Evolutionary conservation across 2,888 invertebrate species (phyloP), one percentile per base, ranked within the genome.

Genomic region (Patella pellucida): DNA sequence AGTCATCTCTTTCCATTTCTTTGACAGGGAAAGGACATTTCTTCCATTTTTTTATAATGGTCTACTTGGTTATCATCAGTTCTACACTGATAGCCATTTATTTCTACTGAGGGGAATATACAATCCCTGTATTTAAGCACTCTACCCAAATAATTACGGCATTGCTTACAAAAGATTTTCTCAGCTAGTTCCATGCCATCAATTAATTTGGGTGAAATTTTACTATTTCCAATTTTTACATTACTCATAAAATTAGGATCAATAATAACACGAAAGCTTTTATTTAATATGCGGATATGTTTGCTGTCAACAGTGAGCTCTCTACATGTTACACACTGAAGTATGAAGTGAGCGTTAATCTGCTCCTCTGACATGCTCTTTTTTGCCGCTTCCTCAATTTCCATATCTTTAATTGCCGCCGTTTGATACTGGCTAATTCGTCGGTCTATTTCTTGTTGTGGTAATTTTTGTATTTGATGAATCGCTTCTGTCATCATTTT

Each of bases 11-110:
- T 0, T 52, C 41, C 23, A 77, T 69, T 67, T 74, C 77, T 19
- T 73, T 16, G 27, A 84, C 82, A 4, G 1, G 1, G 71, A 84
- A 84, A 3, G 81, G 82, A 5, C 80, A 75, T 7, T 83, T 77
- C 69, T 81, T 80, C 85, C 84, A 85, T 68, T 74, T 73, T n/a
- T 68, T 81, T 81, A 68, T 77, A 79, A 70, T 69, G 78, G 15
- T 27, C 72, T 7, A 15, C 50, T 68, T 73, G 68, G 41, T 41
- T 41, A 19, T 74, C 67, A 2, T 68, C 69, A 19, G 81, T 75
- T 19, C 74, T 69, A 1, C 83, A 67, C 11, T 80, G 71, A 75
- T 84, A 83, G 41, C 72, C 62, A 16, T 71, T 56, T n/a, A 84
- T 69, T 68, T 79, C 80, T 3, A 85, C 23, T 3, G 82, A 77